Evolutionary conservation across 64 coral and sea anemone genomes (phyloP).

Genomic region (Pachyseris speciosa): DNA sequence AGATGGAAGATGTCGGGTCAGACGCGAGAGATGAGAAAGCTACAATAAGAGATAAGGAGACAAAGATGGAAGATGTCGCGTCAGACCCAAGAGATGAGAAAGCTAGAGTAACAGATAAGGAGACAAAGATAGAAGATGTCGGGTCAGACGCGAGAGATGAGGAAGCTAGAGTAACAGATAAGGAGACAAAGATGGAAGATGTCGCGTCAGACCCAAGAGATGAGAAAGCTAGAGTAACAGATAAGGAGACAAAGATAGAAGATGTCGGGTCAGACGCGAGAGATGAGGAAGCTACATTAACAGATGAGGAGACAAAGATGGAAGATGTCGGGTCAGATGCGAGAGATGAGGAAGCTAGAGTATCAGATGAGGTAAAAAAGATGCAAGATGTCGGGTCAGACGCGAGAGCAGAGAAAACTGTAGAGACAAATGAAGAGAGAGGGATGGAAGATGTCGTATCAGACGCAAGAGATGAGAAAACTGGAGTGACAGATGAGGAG

Average conservation of each 20-base stretch:
- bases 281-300: neutral
- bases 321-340: neutral
- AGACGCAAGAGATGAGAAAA: neutral
- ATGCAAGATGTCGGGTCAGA: neutral
- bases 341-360: neutral
- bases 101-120: neutral
- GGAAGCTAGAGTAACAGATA: neutral
- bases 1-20: neutral
- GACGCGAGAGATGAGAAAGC: neutral
- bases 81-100: neutral
- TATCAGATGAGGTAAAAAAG: neutral
- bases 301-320: neutral
- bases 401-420: neutral
- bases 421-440: neutral
- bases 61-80: neutral
- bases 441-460: neutral
- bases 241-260: neutral
- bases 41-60: neutral
- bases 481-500: neutral
- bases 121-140: neutral
- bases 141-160: neutral
- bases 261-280: neutral
- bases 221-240: too few relatives aligned
- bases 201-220: neutral
- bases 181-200: neutral